Conservation (phyloP, 2,113 vertebrate genomes). For the Theristicus caerulescens region DNA sequence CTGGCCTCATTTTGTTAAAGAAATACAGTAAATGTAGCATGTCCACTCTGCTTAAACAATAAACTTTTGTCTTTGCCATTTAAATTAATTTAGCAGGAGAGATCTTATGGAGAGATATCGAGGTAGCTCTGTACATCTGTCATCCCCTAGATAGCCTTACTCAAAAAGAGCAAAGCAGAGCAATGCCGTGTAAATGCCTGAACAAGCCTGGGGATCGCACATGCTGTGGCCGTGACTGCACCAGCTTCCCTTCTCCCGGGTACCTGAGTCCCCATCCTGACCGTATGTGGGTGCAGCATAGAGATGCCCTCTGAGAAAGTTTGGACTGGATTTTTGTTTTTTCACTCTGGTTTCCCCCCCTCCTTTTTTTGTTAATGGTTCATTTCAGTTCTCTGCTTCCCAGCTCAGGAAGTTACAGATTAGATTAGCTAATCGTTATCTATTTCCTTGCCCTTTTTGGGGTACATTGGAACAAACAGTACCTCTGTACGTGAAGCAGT, state of each 20-base stretch:
- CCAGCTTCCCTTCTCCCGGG: neutral
- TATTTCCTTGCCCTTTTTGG: neutral
- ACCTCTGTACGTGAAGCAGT: neutral
- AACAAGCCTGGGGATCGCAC: neutral
- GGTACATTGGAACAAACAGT: neutral
- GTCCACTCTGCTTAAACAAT: conserved; percentile 2
- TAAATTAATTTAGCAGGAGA: neutral
- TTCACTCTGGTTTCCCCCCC: neutral
- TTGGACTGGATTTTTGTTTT: neutral
- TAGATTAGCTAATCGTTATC: neutral
- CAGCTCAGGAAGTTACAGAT: neutral
- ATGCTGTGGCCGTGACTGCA: rapidly evolving
- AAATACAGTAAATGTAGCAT: neutral
- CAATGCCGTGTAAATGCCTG: neutral
- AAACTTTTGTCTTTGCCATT: neutral
- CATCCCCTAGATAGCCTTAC: neutral
- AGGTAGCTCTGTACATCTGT: neutral
- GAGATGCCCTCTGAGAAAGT: neutral
- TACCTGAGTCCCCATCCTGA: neutral
- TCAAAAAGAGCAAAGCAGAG: neutral
- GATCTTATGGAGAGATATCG: neutral
- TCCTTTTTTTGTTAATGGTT: neutral
- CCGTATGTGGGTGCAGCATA: neutral
- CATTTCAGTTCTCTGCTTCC: neutral
- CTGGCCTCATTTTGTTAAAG: neutral